Base-by-base conservation (phyloP, 2,888 invertebrate species). In the Oscheius sp. region DNA sequence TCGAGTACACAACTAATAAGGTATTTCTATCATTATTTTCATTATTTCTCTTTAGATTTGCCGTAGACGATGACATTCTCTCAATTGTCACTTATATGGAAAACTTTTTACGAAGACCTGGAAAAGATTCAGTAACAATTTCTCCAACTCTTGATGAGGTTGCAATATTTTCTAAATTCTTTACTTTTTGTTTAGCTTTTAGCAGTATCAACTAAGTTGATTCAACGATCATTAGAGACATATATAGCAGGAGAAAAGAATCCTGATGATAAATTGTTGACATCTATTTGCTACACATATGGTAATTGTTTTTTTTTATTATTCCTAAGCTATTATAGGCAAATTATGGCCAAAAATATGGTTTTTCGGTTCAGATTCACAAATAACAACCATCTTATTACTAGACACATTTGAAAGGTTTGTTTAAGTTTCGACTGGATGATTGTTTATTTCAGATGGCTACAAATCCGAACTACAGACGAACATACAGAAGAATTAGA, bases 201-300 rank as follows among this genome's bases (percentile, higher is more conserved):
- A 25, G n/a, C 25, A 2, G n/a, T 46, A 15, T 12, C 42, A 12
- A 61, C 61, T 4, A 12, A 42, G 17, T 23, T 61, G n/a, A 20
- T 61, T 10, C 39, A 39, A 2, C 8, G 61, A 20, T 15, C 39
- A 42, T n/a, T 61, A 6, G 12, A 42, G 17, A 17, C 5, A n/a
- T 45, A 42, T 45, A n/a, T 17, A 10, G 27, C 25, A 42, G 52
- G 34, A 3, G 2, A 10, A 23, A 29, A 17, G 17, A 37, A 52
- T 6, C 64, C 52, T 2, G 50, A 50, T 20, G 33, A 48, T 20
- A 25, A 33, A 33, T 29, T 48, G 4, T 20, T 50, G 6, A 64
- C 64, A 27, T 65, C 65, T 2, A 65, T 65, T 3, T 65, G 53
- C 42, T 52, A 33, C 39, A 34, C 65, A 1, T 65, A 27, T 29